Percentiles rank a stretch among this genome's conserved stretches.
Evolutionary conservation across 2,888 invertebrate species (phyloP).

Genomic region (Agrotis clavis): DNA sequence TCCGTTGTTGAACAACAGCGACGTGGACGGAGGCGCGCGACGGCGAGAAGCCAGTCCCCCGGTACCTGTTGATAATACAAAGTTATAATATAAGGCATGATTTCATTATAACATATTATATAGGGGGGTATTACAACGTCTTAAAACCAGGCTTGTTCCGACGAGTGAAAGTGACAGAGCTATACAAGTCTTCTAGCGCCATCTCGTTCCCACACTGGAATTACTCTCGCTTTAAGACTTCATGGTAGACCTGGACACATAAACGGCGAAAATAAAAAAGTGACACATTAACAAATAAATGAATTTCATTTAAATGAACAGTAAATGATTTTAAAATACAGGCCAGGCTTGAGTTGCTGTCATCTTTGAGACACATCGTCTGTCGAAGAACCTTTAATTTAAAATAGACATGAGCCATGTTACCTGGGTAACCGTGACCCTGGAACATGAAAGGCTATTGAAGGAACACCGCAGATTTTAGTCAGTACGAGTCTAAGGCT

Average conservation of each 20-base stretch:
- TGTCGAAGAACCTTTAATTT: background rate
- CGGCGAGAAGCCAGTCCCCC: conserved; percentile 75
- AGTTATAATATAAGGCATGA: background rate
- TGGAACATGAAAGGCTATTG: conserved; percentile 30
- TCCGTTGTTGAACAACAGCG: conserved; percentile 65
- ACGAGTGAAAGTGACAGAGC: too few species aligned
- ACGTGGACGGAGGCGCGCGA: conserved; percentile 73
- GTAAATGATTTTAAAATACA: background rate
- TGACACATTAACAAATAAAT: background rate
- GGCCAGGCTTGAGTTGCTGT: too few species aligned
- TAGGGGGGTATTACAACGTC: too few species aligned
- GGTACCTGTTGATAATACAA: conserved; percentile 60
- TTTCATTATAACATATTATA: too few species aligned
- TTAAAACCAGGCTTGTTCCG: too few species aligned
- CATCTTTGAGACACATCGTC: background rate
- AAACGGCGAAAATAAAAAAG: background rate
- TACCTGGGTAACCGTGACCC: conserved; percentile 72
- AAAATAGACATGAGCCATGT: background rate
- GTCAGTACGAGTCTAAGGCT: too few species aligned
- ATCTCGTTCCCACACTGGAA: too few species aligned
- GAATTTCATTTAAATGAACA: background rate
- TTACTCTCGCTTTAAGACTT: too few species aligned
- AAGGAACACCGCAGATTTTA: too few species aligned
- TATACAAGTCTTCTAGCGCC: too few species aligned
- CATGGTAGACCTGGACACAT: background rate